Percentiles rank a stretch among this genome's conserved stretches.
Evolutionary conservation across 2,113 vertebrate species (phyloP).

Genomic region (Onychorhynchus coronatus): DNA sequence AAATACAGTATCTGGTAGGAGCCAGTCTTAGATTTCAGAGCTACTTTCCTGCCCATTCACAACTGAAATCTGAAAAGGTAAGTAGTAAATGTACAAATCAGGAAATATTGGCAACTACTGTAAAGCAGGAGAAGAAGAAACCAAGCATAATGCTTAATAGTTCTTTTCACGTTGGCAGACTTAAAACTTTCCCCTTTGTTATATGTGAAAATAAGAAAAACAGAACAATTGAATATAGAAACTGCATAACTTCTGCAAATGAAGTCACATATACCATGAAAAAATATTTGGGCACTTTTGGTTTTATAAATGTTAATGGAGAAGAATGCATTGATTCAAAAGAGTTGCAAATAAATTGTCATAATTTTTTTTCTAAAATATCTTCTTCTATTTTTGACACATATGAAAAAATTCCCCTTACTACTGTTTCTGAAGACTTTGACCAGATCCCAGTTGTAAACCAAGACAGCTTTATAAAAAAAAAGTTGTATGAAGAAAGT

Average conservation of each 20-base stretch:
- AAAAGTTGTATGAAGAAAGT: background rate
- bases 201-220: background rate
- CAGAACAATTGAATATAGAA: background rate
- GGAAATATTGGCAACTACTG: background rate
- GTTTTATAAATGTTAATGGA: background rate
- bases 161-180: background rate
- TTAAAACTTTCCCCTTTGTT: background rate
- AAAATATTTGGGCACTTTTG: background rate
- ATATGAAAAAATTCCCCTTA: slow-evolving; percentile 75
- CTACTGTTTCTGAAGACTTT: slow-evolving; percentile 41
- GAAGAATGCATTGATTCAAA: background rate
- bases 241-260: background rate
- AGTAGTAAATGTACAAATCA: background rate
- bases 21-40: background rate
- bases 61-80: background rate
- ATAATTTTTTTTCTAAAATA: slow-evolving; percentile 4
- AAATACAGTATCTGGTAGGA: background rate
- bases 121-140: background rate
- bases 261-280: background rate
- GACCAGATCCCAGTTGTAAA: slow-evolving; percentile 42
- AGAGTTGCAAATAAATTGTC: background rate
- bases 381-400: slow-evolving; percentile 67
- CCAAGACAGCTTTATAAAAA: slow-evolving; percentile 6
- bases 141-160: background rate
- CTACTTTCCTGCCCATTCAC: background rate